Conservation (phyloP, 2,888 invertebrate genomes). For the Allophyes oxyacanthae region DNA sequence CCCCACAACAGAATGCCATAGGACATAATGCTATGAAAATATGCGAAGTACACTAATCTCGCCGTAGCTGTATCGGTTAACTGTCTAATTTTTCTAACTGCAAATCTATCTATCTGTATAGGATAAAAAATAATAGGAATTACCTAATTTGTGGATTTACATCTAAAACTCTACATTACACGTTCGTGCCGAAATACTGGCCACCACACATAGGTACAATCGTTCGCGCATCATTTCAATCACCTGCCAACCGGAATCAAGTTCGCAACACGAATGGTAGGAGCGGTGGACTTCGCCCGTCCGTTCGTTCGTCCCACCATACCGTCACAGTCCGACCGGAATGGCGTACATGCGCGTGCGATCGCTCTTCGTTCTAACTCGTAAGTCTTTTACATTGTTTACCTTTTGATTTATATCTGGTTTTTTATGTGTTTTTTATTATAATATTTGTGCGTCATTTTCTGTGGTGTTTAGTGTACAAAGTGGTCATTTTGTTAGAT, state of each 20-base stretch:
- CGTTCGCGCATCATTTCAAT: constrained; percentile 27
- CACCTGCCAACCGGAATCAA: constrained; percentile 38
- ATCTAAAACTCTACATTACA: no score
- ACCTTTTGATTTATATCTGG: constrained; percentile 17
- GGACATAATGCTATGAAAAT: no score
- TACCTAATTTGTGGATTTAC: no score
- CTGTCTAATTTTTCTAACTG: no score
- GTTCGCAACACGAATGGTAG: constrained; percentile 36
- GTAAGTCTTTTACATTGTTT: constrained; percentile 69
- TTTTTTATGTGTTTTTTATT: constrained; percentile 11
- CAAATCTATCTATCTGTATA: no score
- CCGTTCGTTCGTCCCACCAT: constrained; percentile 46
- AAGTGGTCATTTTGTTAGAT: constrained; percentile 16
- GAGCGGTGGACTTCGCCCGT: constrained; percentile 13
- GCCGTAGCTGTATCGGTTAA: no score
- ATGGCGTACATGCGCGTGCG: constrained; percentile 72
- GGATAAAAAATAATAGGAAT: no score
- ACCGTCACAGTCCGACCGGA: constrained; percentile 63
- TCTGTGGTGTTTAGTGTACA: constrained; percentile 1
- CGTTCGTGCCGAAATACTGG: constrained; percentile 1
- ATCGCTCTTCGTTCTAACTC: constrained; percentile 80
- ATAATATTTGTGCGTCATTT: neutral
- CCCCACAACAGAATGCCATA: no score
- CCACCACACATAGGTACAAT: constrained; percentile 3
- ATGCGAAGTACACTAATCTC: no score